Evolutionary conservation across 2,797 vertebrate species (phyloP), one percentile per base, ranked within the genome.

Genomic region (Tiaroga cobitis): DNA sequence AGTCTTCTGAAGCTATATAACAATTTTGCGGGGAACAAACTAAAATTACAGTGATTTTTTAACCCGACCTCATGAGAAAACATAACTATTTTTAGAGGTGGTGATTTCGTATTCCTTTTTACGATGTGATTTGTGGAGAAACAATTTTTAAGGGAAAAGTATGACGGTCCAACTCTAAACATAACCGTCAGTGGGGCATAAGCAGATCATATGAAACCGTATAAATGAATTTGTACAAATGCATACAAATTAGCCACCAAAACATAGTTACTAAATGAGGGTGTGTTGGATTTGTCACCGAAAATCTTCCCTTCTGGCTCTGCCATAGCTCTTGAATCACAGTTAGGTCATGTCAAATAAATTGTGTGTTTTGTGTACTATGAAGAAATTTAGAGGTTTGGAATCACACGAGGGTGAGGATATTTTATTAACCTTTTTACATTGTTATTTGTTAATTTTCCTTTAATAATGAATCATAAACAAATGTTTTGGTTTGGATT

Each of bases 381-480:
- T 1, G 0, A 24, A 24, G 18, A 73, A 73, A 19, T 41, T 41
- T 24, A 41, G 34, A 26, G 4, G 2, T 61, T 26, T 61, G 54
- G 37, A 59, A 41, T 37, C 18, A 8, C 29, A n/a, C 11, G 4
- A 37, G 43, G 7, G 37, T 16, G 37, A 41, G 9, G 39, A 75
- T 26, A 32, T 29, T 43, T 46, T 24, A 46, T 73, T 34, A 61
- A 59, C 10, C 41, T 51, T 41, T 41, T 78, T 29, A 26, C 26
- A 15, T 19, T 49, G 26, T 81, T 69, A 69, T 32, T 83, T 10
- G 61, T 39, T 41, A 77, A 68, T 83, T 76, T 37, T 24, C 32
- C 73, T 51, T 76, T 39, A 21, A 76, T n/a, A 24, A 18, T 69
- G n/a, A 67, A 39, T 69, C 61, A 69, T 54, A 69, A 76, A 41